These are phyloP conservation scores for Dascillus cervinus DNA, from an alignment of 2,888 invertebrate species.

Conservation along the genomic window DNA sequence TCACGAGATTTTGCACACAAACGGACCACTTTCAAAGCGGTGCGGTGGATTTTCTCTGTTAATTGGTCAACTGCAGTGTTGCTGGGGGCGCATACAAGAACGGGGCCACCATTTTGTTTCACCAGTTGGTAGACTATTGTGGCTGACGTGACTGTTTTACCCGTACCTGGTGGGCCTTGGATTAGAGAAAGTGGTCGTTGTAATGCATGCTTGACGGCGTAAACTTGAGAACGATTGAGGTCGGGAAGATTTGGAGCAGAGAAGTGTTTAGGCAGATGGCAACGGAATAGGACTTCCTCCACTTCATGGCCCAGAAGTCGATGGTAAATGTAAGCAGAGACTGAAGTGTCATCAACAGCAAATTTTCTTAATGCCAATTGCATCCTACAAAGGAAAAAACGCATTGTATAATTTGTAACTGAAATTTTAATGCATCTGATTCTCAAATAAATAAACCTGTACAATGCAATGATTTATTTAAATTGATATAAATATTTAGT, in stretches of 20 bases:
- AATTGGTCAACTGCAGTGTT: constrained; percentile 99
- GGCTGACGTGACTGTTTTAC: constrained; percentile 98
- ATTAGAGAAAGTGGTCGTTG: constrained; percentile 94
- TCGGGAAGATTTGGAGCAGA: constrained; percentile 97
- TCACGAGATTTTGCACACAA: constrained; percentile 97
- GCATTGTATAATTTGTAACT: constrained; percentile 3
- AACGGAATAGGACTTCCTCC: constrained; percentile 87
- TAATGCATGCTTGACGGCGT: constrained; percentile 96
- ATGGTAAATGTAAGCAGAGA: constrained; percentile 97
- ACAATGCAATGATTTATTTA: not conserved
- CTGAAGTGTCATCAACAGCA: constrained; percentile 92
- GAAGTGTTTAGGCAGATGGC: constrained; percentile 91
- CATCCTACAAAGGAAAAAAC: constrained; percentile 71
- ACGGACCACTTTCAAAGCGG: constrained; percentile 88
- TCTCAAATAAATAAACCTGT: constrained; percentile 1
- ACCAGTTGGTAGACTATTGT: constrained; percentile 98
- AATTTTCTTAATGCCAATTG: constrained; percentile 89
- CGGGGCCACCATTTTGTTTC: constrained; percentile 87
- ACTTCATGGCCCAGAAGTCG: constrained; percentile 90
- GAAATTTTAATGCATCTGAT: constrained; percentile 1
- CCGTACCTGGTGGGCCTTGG: constrained; percentile 96
- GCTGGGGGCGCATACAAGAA: constrained; percentile 96
- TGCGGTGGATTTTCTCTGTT: constrained; percentile 96
- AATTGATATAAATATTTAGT: too few relatives aligned
- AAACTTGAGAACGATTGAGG: constrained; percentile 95